Evolutionary conservation across 1,140 invertebrate species (phyloP).

Genomic region (Idris sp.): DNA sequence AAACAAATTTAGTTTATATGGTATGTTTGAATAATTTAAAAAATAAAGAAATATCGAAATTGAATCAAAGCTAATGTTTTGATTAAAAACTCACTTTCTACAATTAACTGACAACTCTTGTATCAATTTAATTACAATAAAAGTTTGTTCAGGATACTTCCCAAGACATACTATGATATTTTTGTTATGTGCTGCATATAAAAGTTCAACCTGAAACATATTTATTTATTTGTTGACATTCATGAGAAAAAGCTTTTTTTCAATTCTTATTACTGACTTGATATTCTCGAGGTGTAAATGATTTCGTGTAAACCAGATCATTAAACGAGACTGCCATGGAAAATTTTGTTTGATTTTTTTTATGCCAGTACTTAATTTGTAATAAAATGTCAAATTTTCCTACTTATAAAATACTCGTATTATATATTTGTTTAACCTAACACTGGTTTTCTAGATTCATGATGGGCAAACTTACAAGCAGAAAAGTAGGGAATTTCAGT

Average conservation of each 20-base stretch:
- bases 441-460: too few species aligned
- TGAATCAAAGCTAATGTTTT: too few species aligned
- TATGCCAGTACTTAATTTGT: background rate
- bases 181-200: conserved; percentile 86
- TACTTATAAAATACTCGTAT: too few species aligned
- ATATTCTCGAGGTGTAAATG: conserved; percentile 87
- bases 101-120: conserved; percentile 84
- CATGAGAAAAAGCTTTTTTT: conserved; percentile 4
- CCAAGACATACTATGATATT: conserved; percentile 93
- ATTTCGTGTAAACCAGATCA: conserved; percentile 83
- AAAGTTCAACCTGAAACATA: conserved; percentile 86
- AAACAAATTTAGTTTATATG: background rate
- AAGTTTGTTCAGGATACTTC: conserved; percentile 90
- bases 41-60: too few species aligned
- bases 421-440: too few species aligned
- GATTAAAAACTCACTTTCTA: conserved; percentile 73
- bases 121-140: conserved; percentile 92
- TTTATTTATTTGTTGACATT: conserved; percentile 3
- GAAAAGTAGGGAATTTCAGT: too few species aligned
- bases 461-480: too few species aligned
- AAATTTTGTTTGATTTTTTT: conserved; percentile 46
- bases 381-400: too few species aligned
- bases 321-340: conserved; percentile 81
- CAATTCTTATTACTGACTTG: conserved; percentile 78
- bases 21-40: too few species aligned